Evolutionary conservation across 1,140 invertebrate genomes (phyloP), one percentile per base, ranked within the genome.

Genomic region (Andricus grossulariae): DNA sequence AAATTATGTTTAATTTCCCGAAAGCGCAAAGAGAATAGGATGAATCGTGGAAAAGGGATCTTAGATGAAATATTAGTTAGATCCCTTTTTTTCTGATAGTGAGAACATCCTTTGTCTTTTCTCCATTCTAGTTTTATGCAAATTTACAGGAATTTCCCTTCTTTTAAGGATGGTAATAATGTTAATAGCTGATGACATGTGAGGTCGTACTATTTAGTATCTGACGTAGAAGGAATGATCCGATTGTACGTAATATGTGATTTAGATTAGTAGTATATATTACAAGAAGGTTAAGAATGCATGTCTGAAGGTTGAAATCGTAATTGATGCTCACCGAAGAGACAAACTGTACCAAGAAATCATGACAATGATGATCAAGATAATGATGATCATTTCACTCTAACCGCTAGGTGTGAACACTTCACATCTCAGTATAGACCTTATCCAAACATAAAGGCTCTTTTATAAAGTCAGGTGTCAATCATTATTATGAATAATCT

Each of bases 261-360:
- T 45, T 32, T 32, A 66, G 60, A 66, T 66, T 66, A 66, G 54
- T 55, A 45, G 6, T 11, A 45, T 45, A 45, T 11, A 55, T 55
- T 55, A 18, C 3, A 55, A 19, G n/a, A 55, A 55, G 60, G 60
- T 66, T 66, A 66, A 66, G 60, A 66, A 66, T 66, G 60, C 60
- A 66, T 32, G 25, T 66, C 60, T 66, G 60, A 66, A 66, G 60
- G 60, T 66, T 66, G 32, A 39, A 66, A 66, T 66, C 32, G 60
- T 66, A 66, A 66, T 39, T 66, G 60, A 39, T 66, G 60, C 25
- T 66, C 39, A 66, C n/a, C n/a, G 8, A 60, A 39, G 12, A 32
- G 12, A 39, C 15, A 39, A 66, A 45, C 60, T 57, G 21, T 21
- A 57, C 19, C 1, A 66, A 66, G 15, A 66, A 66, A 66, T 32